phyloP scores from a whole-genome alignment of 2,113 vertebrate species.

The Gracilinanus agilis region DNA sequence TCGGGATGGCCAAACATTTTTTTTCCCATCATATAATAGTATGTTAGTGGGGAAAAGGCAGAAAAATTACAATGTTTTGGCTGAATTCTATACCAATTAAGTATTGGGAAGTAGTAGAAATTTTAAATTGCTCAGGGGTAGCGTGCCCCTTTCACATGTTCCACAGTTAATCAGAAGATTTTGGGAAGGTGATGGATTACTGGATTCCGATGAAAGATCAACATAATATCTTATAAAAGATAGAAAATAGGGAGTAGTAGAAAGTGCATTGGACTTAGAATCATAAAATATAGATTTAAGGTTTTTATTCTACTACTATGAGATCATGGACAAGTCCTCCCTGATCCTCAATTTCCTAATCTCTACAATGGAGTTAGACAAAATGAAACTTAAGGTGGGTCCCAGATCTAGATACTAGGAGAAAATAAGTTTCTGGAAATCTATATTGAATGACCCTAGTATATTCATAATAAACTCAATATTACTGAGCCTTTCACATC shows the following conservation, averaged over 20 bases:
- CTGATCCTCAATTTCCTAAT: background rate
- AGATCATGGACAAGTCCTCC: background rate
- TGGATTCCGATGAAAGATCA: background rate
- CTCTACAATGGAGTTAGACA: background rate
- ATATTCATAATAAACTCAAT: background rate
- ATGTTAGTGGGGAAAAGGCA: background rate
- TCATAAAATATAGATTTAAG: background rate
- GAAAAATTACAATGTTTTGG: background rate
- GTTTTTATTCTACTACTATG: background rate
- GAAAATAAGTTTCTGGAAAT: background rate
- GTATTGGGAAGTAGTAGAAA: background rate
- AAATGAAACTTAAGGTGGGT: background rate
- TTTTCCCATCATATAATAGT: background rate
- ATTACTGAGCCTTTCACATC: background rate
- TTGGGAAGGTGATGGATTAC: background rate
- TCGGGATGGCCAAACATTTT: conserved; percentile 16
- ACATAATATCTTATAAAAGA: background rate
- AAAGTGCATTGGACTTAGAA: background rate
- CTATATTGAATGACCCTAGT: background rate
- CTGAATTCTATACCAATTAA: background rate
- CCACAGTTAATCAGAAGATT: background rate
- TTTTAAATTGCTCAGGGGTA: background rate
- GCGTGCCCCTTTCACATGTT: background rate
- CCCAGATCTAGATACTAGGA: background rate
- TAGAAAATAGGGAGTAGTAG: background rate